Conservation (phyloP, 2,797 vertebrate species). For the Myripristis jacobus region DNA sequence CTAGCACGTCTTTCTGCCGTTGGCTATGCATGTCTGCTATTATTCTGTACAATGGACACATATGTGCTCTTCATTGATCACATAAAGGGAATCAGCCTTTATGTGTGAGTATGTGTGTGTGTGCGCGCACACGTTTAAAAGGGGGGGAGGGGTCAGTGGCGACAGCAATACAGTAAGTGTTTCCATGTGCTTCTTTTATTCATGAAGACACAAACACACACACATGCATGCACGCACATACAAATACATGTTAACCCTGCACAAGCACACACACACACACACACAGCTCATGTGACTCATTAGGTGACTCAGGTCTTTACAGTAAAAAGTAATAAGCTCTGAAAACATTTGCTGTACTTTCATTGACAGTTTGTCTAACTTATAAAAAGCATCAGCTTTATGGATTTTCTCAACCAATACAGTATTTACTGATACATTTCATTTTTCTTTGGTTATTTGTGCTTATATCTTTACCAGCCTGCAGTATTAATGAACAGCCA, state of each 20-base stretch:
- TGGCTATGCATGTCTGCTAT: slow-evolving; percentile 56
- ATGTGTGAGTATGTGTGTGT: slow-evolving; percentile 32
- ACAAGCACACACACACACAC: slow-evolving; percentile 42
- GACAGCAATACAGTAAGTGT: slow-evolving; percentile 71
- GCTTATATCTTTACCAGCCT: not conserved
- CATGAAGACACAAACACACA: slow-evolving; percentile 62
- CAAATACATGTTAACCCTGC: too few relatives aligned
- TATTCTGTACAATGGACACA: slow-evolving; percentile 61
- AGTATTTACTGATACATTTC: not conserved
- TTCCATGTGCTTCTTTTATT: slow-evolving; percentile 80
- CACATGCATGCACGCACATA: slow-evolving; percentile 37
- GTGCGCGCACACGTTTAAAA: slow-evolving; percentile 42
- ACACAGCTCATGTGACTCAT: slow-evolving; percentile 69
- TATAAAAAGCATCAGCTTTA: slow-evolving; percentile 57
- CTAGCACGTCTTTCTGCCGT: slow-evolving; percentile 22
- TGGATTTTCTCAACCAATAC: slow-evolving; percentile 43
- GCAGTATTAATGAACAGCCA: not conserved
- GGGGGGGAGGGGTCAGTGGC: slow-evolving; percentile 51
- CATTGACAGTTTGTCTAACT: slow-evolving; percentile 65
- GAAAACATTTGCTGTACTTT: slow-evolving; percentile 75
- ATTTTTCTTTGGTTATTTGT: not conserved
- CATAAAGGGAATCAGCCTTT: slow-evolving; percentile 27
- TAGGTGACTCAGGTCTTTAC: slow-evolving; percentile 73
- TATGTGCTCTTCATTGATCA: slow-evolving; percentile 62
- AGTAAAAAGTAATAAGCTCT: slow-evolving; percentile 69